A percentile compares a stretch with the other conserved stretches of the same genome.
Conservation (phyloP, 2,113 vertebrate species). For the Salvator merianae region DNA sequence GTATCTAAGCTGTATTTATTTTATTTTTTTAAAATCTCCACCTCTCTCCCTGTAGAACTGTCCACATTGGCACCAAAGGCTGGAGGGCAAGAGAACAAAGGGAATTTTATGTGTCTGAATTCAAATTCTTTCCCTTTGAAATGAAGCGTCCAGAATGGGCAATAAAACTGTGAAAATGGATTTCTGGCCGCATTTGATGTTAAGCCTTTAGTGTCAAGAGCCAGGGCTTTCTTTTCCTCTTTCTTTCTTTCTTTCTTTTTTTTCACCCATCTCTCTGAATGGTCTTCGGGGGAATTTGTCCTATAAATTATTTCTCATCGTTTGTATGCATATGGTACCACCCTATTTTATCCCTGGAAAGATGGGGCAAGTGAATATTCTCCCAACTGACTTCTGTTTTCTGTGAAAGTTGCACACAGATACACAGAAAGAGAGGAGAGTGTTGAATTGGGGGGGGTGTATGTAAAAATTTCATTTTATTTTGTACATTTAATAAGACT, state of each 20-base stretch:
- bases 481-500: constrained; percentile 16
- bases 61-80: constrained; percentile 89
- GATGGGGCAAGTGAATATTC: constrained; percentile 18
- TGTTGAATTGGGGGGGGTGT: background rate
- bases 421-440: background rate
- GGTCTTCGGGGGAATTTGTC: constrained; percentile 72
- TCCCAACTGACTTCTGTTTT: constrained; percentile 49
- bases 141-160: constrained; percentile 89
- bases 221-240: constrained; percentile 66
- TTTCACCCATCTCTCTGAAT: constrained; percentile 52
- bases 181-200: constrained; percentile 96
- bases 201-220: constrained; percentile 94
- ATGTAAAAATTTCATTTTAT: background rate
- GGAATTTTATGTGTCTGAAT: constrained; percentile 85
- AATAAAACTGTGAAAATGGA: constrained; percentile 93
- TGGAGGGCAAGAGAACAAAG: constrained; percentile 96
- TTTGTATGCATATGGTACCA: constrained; percentile 49
- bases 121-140: constrained; percentile 89
- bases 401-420: constrained; percentile 34
- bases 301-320: constrained; percentile 72
- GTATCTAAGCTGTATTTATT: constrained; percentile 74
- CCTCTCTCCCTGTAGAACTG: constrained; percentile 86
- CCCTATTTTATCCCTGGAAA: constrained; percentile 50
- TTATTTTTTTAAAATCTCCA: constrained; percentile 81
- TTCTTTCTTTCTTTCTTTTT: constrained; percentile 54